Percentiles rank a stretch among this genome's conserved stretches.
phyloP scores from a whole-genome alignment of 2,888 invertebrate species.

The Charanyca ferruginea region DNA sequence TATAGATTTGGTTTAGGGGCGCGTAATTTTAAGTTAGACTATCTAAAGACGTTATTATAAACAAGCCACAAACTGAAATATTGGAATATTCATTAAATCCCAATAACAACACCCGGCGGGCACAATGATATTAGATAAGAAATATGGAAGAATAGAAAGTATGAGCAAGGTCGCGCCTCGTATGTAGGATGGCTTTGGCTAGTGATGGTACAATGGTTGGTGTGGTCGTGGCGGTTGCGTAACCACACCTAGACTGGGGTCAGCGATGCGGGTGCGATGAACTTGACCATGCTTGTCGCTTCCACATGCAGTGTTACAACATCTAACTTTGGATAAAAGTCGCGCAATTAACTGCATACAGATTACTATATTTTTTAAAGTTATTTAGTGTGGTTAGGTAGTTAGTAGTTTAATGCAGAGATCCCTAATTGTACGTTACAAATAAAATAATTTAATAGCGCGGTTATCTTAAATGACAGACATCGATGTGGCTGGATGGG shows the following conservation, averaged over 20 bases:
- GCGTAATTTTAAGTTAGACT: too few species aligned
- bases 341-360: slow-evolving; percentile 52
- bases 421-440: not conserved
- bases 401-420: not conserved
- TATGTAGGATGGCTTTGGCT: slow-evolving; percentile 18
- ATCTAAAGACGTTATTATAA: too few species aligned
- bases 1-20: too few species aligned
- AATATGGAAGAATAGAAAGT: slow-evolving; percentile 67
- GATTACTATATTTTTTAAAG: slow-evolving; percentile 33
- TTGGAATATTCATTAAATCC: not conserved
- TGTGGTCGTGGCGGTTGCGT: slow-evolving; percentile 59
- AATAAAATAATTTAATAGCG: too few species aligned
- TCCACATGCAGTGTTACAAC: slow-evolving; percentile 51
- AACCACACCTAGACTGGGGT: slow-evolving; percentile 66
- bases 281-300: slow-evolving; percentile 67
- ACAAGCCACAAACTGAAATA: not conserved
- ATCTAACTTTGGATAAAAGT: slow-evolving; percentile 34
- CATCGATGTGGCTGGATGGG: too few species aligned
- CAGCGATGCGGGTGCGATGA: slow-evolving; percentile 76
- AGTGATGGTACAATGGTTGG: slow-evolving; percentile 46
- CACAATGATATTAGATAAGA: slow-evolving; percentile 30
- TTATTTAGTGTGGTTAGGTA: slow-evolving; percentile 21
- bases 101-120: slow-evolving; percentile 5
- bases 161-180: slow-evolving; percentile 63
- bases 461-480: too few species aligned